A percentile compares a stretch with the other conserved stretches of the same genome.
Evolutionary conservation across 2,113 vertebrate species (phyloP).

Genomic region (Atlantisia rogersi): DNA sequence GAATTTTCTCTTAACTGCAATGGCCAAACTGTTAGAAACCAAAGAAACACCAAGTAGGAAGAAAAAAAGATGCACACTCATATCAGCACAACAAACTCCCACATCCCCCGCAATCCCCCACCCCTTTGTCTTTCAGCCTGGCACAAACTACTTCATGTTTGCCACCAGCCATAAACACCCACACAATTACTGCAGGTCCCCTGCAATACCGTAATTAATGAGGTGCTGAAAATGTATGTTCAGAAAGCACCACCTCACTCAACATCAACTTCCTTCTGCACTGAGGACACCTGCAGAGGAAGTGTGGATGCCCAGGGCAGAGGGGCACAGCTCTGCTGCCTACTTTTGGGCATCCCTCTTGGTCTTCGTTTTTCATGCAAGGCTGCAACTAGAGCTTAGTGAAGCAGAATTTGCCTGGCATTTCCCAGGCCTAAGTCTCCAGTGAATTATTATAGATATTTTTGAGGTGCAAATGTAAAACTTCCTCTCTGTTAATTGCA

Average conservation of each 20-base stretch:
- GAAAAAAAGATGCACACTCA: neutral
- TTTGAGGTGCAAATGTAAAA: slow-evolving; percentile 17
- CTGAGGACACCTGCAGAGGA: neutral
- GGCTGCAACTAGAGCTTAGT: neutral
- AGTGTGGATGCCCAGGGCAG: neutral
- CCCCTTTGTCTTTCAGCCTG: neutral
- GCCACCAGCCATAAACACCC: neutral
- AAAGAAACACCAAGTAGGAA: neutral
- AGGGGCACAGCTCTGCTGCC: neutral
- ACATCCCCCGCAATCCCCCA: too few species aligned
- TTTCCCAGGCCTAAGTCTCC: neutral
- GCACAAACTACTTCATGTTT: neutral
- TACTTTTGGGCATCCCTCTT: neutral
- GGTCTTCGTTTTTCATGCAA: rapidly evolving
- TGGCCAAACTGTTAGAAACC: neutral
- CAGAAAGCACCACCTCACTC: neutral
- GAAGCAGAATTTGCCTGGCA: neutral
- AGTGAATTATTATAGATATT: neutral
- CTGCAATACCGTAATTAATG: neutral
- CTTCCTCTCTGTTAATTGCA: slow-evolving; percentile 43
- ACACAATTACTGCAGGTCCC: neutral
- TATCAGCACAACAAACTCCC: neutral
- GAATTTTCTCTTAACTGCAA: neutral
- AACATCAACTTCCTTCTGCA: neutral
- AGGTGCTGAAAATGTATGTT: neutral